phyloP scores from a whole-genome alignment of 2,113 vertebrate genomes.

The Pollachius pollachius region DNA sequence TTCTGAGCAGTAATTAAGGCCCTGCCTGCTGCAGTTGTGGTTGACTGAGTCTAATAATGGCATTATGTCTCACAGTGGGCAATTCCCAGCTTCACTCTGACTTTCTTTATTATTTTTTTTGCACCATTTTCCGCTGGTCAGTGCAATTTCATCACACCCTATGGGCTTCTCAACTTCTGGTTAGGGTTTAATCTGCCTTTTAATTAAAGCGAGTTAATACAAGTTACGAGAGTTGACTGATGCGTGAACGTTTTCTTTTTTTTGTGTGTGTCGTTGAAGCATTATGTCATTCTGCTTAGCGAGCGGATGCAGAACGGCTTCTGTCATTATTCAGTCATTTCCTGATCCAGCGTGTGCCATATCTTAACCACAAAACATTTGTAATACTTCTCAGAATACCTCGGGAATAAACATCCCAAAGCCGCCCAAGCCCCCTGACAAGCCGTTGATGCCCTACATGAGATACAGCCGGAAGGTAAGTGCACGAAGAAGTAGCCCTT shows the following conservation, averaged over 20 bases:
- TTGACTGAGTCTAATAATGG: slow-evolving; percentile 57
- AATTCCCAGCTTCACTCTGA: slow-evolving; percentile 46
- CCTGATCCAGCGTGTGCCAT: not conserved
- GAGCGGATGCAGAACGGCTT: not conserved
- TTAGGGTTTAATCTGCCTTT: slow-evolving; percentile 27
- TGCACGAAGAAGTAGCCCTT: slow-evolving; percentile 10
- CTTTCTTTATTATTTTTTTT: slow-evolving; percentile 21
- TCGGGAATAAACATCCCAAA: slow-evolving; percentile 99
- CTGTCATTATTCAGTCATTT: not conserved
- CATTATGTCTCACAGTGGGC: slow-evolving; percentile 39
- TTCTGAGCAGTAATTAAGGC: slow-evolving; percentile 57
- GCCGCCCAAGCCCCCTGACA: slow-evolving; percentile 98
- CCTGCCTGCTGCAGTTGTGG: slow-evolving; percentile 56
- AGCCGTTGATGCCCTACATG: slow-evolving; percentile 99
- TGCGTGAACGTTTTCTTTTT: not conserved
- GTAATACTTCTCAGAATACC: slow-evolving; percentile 80
- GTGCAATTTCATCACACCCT: slow-evolving; percentile 16
- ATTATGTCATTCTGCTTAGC: not conserved
- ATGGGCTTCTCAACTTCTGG: slow-evolving; percentile 10
- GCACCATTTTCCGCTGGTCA: not conserved
- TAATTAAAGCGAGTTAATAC: slow-evolving; percentile 24
- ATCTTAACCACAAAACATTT: slow-evolving; percentile 17
- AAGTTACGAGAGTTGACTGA: slow-evolving; percentile 9
- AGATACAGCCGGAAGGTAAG: slow-evolving; percentile 98
- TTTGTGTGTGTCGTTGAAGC: not conserved